Evolutionary conservation across 2,888 invertebrate species (phyloP).

Genomic region (Syrphus vitripennis): DNA sequence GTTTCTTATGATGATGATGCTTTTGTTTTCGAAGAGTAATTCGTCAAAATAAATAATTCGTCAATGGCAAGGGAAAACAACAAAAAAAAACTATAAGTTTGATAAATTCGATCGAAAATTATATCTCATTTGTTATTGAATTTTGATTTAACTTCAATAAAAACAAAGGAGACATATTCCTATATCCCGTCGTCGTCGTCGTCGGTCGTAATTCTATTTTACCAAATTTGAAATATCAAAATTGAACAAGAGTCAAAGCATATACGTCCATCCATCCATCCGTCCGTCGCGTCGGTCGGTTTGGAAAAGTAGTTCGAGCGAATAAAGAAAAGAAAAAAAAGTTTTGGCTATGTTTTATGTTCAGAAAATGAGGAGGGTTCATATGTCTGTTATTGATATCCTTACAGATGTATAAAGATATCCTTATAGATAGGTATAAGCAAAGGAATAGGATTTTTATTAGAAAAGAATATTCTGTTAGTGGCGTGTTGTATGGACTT

Average conservation of each 20-base stretch:
- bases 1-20: no score
- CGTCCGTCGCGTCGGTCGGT: not conserved
- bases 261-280: not conserved
- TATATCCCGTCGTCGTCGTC: no score
- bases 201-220: not conserved
- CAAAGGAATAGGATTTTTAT: conserved; percentile 14
- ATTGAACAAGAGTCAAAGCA: conserved; percentile 51
- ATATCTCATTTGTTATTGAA: conserved; percentile 56
- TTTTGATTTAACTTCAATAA: conserved; percentile 26
- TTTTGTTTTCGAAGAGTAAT: conserved; percentile 13
- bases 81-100: not conserved
- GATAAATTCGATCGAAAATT: conserved; percentile 1
- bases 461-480: conserved; percentile 32
- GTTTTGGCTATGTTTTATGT: not conserved
- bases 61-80: conserved; percentile 13
- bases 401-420: not conserved
- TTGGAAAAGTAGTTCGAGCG: not conserved
- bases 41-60: conserved; percentile 32
- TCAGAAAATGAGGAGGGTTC: conserved; percentile 15
- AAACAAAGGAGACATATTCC: not conserved
- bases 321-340: no score
- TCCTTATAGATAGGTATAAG: not conserved
- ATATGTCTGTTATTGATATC: conserved; percentile 51
- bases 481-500: conserved; percentile 19
- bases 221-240: conserved; percentile 17